A percentile compares a stretch with the other conserved stretches of the same genome.
phyloP scores from a whole-genome alignment of 2,797 vertebrate genomes.

The Pampus argenteus region DNA sequence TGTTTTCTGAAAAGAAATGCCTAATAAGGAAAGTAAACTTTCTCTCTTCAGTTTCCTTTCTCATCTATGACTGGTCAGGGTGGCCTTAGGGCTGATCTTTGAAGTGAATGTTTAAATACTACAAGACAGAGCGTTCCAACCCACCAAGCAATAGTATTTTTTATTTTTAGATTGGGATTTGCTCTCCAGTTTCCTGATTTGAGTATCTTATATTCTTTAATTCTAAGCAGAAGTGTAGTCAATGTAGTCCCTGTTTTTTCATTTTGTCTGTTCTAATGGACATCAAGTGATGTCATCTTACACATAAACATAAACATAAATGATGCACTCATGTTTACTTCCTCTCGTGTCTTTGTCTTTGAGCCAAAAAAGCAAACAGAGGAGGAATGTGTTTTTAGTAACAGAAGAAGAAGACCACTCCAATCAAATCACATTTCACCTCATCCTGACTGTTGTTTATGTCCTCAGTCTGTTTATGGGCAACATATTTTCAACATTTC shows the following conservation, averaged over 20 bases:
- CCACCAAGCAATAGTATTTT: no score
- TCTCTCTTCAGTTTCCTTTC: no score
- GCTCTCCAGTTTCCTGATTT: neutral
- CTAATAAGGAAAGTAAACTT: no score
- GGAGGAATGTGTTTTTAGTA: conserved; percentile 9
- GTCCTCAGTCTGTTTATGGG: conserved; percentile 8
- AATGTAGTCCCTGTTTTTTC: neutral
- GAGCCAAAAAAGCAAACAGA: conserved; percentile 40
- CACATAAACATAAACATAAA: conserved; percentile 38
- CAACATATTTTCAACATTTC: conserved; percentile 17
- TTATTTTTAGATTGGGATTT: neutral
- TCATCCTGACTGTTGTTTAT: conserved; percentile 16
- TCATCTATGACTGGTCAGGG: no score
- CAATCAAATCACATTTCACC: neutral
- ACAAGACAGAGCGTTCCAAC: no score
- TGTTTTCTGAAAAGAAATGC: no score
- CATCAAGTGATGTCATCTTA: neutral
- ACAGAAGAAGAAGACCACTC: conserved; percentile 12
- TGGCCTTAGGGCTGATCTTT: no score
- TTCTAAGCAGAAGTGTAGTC: neutral
- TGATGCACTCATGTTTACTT: conserved; percentile 37
- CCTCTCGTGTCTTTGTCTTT: conserved; percentile 1
- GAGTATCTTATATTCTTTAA: neutral
- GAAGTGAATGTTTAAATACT: no score
- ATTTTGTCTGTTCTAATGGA: neutral